Evolutionary conservation across 2,113 vertebrate genomes (phyloP), one percentile per base, ranked within the genome.

Genomic region (Peromyscus leucopus): DNA sequence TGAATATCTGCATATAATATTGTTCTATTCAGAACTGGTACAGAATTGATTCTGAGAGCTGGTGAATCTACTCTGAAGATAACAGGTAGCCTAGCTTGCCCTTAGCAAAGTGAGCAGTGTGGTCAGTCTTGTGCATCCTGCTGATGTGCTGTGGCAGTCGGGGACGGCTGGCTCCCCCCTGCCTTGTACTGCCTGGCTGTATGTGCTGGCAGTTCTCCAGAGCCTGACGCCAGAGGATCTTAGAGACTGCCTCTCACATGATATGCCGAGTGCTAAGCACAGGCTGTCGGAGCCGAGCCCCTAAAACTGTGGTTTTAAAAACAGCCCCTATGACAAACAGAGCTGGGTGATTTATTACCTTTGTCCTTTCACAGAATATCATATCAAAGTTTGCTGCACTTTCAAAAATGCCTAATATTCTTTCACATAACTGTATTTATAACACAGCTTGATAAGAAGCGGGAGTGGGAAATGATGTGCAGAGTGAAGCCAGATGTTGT

Each of bases 381-480:
- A n/a, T 97, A 0, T 98, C 93, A 94, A 86, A 94, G 87, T 95
- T 21, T 74, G 92, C 92, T 97, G 78, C 65, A 22, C 92, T 98
- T 97, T 97, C 42, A 93, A 61, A 97, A 96, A 91, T 97, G 94
- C 71, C 96, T 94, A 86, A 22, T 97, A 89, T 90, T 97, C 95
- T 97, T 94, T 98, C 96, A 96, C 55, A 0, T 98, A 94, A 96
- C 95, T 89, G 94, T 99, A 96, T 98, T 99, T 99, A 97, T 98
- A 96, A 96, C 0, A 39, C 98, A 99, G 99, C 89, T 99, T 0
- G 99, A 99, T 98, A 99, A 99, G 98, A 99, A 99, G 97, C 98
- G 98, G 93, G 97, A 98, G 19, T 99, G 99, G 99, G 99, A 99
- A 98, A 99, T 99, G 99, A 99, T 99, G 99, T 99, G 98, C 97